These are phyloP conservation scores for Phyto melanocephala DNA, from an alignment of 2,888 invertebrate species.

Conservation along the genomic window DNA sequence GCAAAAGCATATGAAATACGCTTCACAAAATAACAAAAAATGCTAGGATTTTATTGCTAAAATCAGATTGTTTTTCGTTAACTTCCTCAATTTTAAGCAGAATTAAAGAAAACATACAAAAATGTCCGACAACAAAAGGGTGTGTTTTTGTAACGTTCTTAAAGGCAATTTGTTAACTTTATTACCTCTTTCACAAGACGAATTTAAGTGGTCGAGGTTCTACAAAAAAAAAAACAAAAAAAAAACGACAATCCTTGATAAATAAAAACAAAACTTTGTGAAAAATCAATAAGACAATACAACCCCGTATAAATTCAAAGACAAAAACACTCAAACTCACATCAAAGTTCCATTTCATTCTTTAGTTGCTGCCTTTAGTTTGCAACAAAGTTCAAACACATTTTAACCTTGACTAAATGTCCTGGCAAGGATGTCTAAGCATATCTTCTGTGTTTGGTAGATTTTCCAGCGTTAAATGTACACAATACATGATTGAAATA, in stretches of 20 bases:
- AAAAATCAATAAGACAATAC: slow-evolving; percentile 34
- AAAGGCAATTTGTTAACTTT: not conserved
- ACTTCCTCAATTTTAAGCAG: not conserved
- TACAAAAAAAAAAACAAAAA: not conserved
- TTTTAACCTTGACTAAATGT: slow-evolving; percentile 55
- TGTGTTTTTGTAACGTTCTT: slow-evolving; percentile 5
- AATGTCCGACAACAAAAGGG: not conserved
- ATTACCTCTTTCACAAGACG: not conserved
- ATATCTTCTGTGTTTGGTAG: not conserved
- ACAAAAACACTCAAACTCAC: not conserved
- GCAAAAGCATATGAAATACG: not conserved
- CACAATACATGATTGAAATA: not conserved
- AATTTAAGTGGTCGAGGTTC: not conserved
- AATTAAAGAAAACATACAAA: not conserved
- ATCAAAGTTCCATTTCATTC: not conserved
- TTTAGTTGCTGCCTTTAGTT: slow-evolving; percentile 5
- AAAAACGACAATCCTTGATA: slow-evolving; percentile 3
- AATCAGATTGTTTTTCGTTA: slow-evolving; percentile 6
- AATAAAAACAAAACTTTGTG: not conserved
- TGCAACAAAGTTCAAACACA: slow-evolving; percentile 49
- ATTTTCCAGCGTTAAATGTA: not conserved
- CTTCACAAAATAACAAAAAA: not conserved
- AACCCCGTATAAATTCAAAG: too few relatives aligned
- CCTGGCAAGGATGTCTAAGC: slow-evolving; percentile 54
- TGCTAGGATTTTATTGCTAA: not conserved